A percentile compares a stretch with the other conserved stretches of the same genome.
Evolutionary conservation across 2,797 vertebrate genomes (phyloP).

Genomic region (Rhinoraja longicauda): DNA sequence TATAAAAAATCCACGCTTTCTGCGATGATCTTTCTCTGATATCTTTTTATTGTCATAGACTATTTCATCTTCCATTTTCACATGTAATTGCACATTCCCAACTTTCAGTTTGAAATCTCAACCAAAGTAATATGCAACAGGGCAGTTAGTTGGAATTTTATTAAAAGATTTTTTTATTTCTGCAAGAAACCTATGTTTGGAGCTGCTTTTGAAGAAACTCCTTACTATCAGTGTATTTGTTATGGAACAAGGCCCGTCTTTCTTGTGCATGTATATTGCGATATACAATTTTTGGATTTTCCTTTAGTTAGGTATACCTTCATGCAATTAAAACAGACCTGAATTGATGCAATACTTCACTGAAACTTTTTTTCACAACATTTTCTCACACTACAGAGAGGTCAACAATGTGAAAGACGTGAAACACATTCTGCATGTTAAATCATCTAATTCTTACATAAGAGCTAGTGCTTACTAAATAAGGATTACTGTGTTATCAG

Average conservation of each 20-base stretch:
- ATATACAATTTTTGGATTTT: not conserved
- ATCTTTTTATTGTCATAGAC: conserved; percentile 7
- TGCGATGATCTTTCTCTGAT: not conserved
- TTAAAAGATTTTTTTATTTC: not conserved
- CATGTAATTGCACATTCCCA: not conserved
- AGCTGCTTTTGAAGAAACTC: not conserved
- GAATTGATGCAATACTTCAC: not conserved
- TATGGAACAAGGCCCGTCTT: not conserved
- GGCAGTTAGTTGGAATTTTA: not conserved
- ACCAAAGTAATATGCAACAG: not conserved
- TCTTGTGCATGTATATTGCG: not conserved
- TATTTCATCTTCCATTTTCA: conserved; percentile 28
- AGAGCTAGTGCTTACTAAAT: not conserved
- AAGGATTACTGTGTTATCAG: not conserved
- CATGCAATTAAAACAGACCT: not conserved
- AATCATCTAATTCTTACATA: not conserved
- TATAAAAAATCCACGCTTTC: not conserved
- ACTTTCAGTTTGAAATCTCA: conserved; percentile 17
- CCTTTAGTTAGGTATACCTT: not conserved
- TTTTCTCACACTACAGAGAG: not conserved
- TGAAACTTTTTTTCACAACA: not conserved
- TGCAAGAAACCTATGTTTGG: not conserved
- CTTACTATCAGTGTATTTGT: not conserved
- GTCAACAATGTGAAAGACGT: not conserved
- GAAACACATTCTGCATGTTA: not conserved